These are phyloP conservation scores for Cariama cristata DNA, from an alignment of 2,113 vertebrate genomes.

Conservation along the genomic window DNA sequence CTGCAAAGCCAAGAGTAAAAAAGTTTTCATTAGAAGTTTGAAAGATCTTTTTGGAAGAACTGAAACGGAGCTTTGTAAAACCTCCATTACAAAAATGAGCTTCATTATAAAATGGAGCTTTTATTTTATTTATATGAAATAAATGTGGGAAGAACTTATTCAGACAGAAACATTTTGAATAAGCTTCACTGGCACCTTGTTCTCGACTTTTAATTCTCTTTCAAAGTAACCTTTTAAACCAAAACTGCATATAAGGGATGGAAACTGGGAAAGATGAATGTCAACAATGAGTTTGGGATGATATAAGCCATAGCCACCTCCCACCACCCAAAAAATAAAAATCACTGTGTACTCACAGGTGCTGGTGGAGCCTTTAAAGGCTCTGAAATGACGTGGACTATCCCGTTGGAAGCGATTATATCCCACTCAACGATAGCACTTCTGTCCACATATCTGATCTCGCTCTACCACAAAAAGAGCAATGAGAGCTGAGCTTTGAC, in stretches of 20 bases:
- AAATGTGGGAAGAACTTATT: not conserved
- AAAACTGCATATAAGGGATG: not conserved
- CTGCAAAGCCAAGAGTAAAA: not conserved
- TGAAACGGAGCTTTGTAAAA: not conserved
- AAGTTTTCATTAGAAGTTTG: not conserved
- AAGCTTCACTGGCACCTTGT: not conserved
- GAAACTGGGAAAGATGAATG: not conserved
- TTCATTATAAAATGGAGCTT: not conserved
- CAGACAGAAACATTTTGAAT: not conserved
- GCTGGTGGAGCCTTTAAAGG: conserved; percentile 85
- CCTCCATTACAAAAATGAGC: not conserved
- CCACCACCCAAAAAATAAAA: not conserved
- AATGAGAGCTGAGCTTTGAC: not conserved
- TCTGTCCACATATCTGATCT: conserved; percentile 83
- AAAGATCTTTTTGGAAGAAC: not conserved
- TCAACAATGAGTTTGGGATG: not conserved
- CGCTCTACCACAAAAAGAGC: conserved; percentile 35
- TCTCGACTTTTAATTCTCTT: not conserved
- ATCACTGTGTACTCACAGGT: conserved; percentile 70
- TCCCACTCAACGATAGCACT: conserved; percentile 85
- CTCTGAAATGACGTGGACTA: conserved; percentile 90
- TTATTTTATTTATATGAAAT: not conserved
- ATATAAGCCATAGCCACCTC: not conserved
- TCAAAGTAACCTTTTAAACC: not conserved
- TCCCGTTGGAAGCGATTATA: conserved; percentile 88